Conservation (phyloP, 1,140 invertebrate genomes). For the Tetramorium parvispinum region DNA sequence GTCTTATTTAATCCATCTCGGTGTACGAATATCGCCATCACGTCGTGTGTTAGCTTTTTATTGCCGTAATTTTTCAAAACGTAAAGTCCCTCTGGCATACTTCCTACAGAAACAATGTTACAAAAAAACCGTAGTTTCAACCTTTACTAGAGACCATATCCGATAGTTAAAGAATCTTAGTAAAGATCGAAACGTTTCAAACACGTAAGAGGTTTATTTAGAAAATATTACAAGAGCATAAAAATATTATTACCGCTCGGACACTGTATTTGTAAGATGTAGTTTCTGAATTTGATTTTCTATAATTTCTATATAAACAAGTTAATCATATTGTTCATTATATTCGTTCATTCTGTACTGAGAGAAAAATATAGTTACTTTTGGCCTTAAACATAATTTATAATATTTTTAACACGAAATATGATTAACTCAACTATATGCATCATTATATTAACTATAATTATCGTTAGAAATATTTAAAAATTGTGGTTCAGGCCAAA, state of each 20-base stretch:
- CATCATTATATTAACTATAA: too few relatives aligned
- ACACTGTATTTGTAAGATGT: neutral
- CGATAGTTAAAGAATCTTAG: neutral
- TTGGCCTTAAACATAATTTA: too few relatives aligned
- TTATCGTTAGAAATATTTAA: too few relatives aligned
- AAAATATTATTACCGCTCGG: neutral
- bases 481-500: too few relatives aligned
- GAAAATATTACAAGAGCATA: neutral
- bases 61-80: conserved; percentile 4
- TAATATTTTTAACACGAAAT: too few relatives aligned
- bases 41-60: neutral
- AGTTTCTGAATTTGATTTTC: neutral
- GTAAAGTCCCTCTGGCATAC: neutral
- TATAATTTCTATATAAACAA: neutral
- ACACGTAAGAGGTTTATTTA: neutral
- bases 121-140: neutral
- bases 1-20: conserved; percentile 23
- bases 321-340: neutral
- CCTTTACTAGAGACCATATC: neutral
- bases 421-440: too few relatives aligned
- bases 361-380: too few relatives aligned
- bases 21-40: conserved; percentile 9
- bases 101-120: neutral
- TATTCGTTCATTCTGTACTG: neutral
- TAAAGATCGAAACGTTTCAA: neutral